These are phyloP conservation scores for Hybognathus amarus DNA, from an alignment of 2,797 vertebrate species.

Conservation along the genomic window DNA sequence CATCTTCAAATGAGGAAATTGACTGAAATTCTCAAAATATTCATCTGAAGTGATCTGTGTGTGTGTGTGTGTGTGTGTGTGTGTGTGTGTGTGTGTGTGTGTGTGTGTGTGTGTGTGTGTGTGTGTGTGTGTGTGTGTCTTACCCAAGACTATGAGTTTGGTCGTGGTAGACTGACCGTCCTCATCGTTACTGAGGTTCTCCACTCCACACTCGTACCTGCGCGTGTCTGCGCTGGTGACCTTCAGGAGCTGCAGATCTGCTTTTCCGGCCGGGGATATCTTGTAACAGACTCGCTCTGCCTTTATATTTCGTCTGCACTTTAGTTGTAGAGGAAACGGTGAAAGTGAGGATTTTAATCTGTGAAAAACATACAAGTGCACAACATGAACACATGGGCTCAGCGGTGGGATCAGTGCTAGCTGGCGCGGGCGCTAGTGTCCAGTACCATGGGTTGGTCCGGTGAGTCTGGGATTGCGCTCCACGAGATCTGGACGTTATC, in stretches of 20 bases:
- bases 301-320: fast-evolving
- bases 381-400: neutral
- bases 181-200: neutral
- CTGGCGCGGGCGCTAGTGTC: neutral
- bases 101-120: no score
- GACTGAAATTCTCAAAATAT: no score
- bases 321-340: constrained; percentile 2
- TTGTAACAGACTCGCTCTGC: neutral
- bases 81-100: no score
- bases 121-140: constrained; percentile 10
- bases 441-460: constrained; percentile 46
- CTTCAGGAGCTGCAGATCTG: constrained; percentile 61
- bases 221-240: constrained; percentile 65
- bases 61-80: neutral
- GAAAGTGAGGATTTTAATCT: constrained; percentile 47
- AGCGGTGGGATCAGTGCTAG: neutral
- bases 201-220: constrained; percentile 63
- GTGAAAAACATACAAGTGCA: constrained; percentile 1
- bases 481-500: neutral
- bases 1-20: no score
- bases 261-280: neutral
- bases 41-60: neutral
- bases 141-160: constrained; percentile 75
- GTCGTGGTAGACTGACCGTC: constrained; percentile 1
- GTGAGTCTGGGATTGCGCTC: neutral